A percentile compares a stretch with the other conserved stretches of the same genome.
These are phyloP conservation scores for Coilia nasus DNA, from an alignment of 2,797 vertebrate genomes.

Conservation along the genomic window DNA sequence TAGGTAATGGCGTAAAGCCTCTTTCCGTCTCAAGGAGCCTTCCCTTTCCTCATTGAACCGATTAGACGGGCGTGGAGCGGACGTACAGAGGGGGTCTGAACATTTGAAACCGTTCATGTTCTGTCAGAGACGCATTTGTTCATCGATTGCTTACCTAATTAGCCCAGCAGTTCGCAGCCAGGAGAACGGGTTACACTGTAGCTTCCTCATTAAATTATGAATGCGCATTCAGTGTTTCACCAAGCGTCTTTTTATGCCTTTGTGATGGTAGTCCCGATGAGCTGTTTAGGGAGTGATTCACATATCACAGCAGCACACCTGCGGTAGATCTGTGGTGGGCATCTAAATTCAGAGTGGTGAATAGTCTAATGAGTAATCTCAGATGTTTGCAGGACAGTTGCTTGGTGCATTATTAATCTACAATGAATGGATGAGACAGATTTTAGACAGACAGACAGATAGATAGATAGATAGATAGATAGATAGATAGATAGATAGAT, in stretches of 20 bases:
- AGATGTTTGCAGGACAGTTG: neutral
- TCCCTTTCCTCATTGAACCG: slow-evolving; percentile 5
- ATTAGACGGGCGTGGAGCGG: slow-evolving; percentile 23
- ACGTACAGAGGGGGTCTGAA: slow-evolving; percentile 28
- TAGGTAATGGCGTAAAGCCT: slow-evolving; percentile 22
- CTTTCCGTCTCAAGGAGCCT: slow-evolving; percentile 11
- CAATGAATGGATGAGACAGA: too few relatives aligned
- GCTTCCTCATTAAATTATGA: slow-evolving; percentile 67
- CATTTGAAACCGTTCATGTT: slow-evolving; percentile 26
- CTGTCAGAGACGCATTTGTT: neutral
- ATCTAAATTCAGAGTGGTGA: neutral
- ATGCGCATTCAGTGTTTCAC: slow-evolving; percentile 58
- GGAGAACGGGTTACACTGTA: neutral
- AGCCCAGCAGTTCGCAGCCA: neutral
- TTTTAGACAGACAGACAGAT: too few relatives aligned
- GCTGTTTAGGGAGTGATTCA: neutral
- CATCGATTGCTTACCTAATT: slow-evolving; percentile 21
- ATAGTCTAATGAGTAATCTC: neutral
- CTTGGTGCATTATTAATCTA: neutral
- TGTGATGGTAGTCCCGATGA: neutral
- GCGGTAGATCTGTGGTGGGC: neutral
- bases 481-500: too few relatives aligned
- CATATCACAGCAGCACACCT: neutral
- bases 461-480: too few relatives aligned
- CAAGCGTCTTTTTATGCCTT: slow-evolving; percentile 6